Percentiles rank a stretch among this genome's conserved stretches.
Evolutionary conservation across 1,140 invertebrate species (phyloP).

Genomic region (Drosophila lini): DNA sequence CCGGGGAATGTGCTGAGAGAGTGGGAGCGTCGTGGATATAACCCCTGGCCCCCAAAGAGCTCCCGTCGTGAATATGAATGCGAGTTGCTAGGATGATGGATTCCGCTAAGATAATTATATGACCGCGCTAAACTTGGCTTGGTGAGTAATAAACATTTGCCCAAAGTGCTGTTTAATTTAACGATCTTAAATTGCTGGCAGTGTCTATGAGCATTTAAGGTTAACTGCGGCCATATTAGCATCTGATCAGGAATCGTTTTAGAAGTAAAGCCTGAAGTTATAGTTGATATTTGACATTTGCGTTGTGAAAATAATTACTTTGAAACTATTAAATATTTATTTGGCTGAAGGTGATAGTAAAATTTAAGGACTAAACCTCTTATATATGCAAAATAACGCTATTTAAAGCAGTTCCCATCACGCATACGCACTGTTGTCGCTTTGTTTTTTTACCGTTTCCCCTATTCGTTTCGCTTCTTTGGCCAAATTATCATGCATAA

Average conservation of each 20-base stretch:
- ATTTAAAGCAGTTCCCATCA: conserved; percentile 14
- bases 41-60: conserved; percentile 1
- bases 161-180: conserved; percentile 23
- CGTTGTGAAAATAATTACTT: neutral
- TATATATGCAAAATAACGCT: neutral
- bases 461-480: conserved; percentile 7
- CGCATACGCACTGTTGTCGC: conserved; percentile 61
- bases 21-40: neutral
- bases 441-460: neutral
- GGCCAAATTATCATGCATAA: conserved; percentile 60
- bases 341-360: too few relatives aligned
- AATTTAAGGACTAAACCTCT: neutral
- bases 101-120: conserved; percentile 31
- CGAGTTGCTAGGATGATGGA: conserved; percentile 25
- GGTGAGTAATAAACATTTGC: conserved; percentile 14
- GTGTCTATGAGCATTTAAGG: neutral
- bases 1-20: conserved; percentile 19
- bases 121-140: conserved; percentile 3
- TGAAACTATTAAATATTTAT: neutral
- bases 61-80: conserved; percentile 39
- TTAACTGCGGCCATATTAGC: neutral
- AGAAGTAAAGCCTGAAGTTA: neutral
- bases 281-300: neutral
- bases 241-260: conserved; percentile 7
- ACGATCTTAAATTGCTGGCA: conserved; percentile 9